phyloP scores from a whole-genome alignment of 23 tunicate genomes.

The Styela plicata region DNA sequence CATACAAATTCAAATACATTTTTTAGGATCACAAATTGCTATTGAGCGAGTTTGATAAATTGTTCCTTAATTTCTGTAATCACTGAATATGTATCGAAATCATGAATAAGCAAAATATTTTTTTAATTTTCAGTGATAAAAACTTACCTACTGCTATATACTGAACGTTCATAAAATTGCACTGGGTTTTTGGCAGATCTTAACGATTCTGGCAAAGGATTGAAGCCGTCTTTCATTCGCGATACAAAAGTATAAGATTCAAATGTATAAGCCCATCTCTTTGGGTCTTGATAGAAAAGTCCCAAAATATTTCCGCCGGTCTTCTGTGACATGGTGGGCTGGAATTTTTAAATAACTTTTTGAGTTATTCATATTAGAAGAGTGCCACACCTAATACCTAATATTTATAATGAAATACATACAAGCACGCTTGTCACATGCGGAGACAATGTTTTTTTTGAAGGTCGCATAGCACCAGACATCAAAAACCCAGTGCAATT shows the following conservation, averaged over 20 bases:
- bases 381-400: too few species aligned
- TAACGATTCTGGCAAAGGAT: slow-evolving; percentile 12
- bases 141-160: slow-evolving; percentile 65
- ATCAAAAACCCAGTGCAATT: too few species aligned
- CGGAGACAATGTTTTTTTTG: too few species aligned
- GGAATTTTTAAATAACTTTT: not conserved
- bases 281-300: slow-evolving; percentile 55
- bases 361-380: too few species aligned
- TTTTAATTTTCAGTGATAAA: not conserved
- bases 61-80: not conserved
- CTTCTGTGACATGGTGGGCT: slow-evolving; percentile 49
- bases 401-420: too few species aligned
- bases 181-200: slow-evolving; percentile 41
- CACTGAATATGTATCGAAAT: not conserved
- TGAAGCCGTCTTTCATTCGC: slow-evolving; percentile 51
- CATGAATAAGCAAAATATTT: not conserved
- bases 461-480: too few species aligned
- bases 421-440: too few species aligned
- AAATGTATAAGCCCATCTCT: slow-evolving; percentile 79
- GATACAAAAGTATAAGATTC: slow-evolving; percentile 76
- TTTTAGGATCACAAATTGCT: too few species aligned
- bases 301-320: slow-evolving; percentile 64
- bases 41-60: too few species aligned
- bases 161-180: slow-evolving; percentile 84
- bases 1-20: too few species aligned